Conservation (phyloP, 2,113 vertebrate species). For the Oceanites oceanicus region DNA sequence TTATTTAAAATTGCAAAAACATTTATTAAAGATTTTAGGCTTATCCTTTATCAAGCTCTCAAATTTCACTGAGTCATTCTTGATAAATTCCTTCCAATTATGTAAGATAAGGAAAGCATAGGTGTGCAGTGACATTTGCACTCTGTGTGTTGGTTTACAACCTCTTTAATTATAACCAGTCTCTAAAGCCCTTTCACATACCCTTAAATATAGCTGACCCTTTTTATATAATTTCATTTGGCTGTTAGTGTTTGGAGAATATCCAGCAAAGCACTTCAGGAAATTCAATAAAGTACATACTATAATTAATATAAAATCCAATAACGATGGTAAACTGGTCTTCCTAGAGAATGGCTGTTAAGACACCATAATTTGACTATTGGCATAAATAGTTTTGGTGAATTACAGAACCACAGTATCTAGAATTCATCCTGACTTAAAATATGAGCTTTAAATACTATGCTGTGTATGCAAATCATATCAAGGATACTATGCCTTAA, state of each 20-base stretch:
- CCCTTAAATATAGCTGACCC: conserved; percentile 75
- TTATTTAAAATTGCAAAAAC: not conserved
- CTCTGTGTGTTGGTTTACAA: conserved; percentile 60
- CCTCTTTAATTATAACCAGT: conserved; percentile 69
- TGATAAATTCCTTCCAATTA: not conserved
- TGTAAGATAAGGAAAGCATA: not conserved
- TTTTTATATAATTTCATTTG: conserved; percentile 83
- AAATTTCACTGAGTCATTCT: not conserved
- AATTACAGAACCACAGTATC: conserved; percentile 2
- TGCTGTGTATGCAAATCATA: not conserved
- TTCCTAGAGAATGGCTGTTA: conserved; percentile 38
- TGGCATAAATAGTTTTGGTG: conserved; percentile 33
- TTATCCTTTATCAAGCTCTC: not conserved
- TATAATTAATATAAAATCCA: conserved; percentile 78
- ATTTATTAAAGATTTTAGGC: not conserved
- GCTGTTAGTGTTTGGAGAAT: conserved; percentile 81
- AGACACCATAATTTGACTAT: conserved; percentile 41
- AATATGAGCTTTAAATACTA: not conserved
- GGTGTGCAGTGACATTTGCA: conserved; percentile 8
- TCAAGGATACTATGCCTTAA: not conserved
- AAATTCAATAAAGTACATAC: conserved; percentile 79
- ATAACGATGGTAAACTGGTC: conserved; percentile 49
- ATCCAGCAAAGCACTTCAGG: conserved; percentile 84
- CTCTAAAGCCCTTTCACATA: conserved; percentile 70
- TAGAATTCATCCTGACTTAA: not conserved